phyloP scores from a whole-genome alignment of 2,113 vertebrate genomes.

The Phaethon lepturus region DNA sequence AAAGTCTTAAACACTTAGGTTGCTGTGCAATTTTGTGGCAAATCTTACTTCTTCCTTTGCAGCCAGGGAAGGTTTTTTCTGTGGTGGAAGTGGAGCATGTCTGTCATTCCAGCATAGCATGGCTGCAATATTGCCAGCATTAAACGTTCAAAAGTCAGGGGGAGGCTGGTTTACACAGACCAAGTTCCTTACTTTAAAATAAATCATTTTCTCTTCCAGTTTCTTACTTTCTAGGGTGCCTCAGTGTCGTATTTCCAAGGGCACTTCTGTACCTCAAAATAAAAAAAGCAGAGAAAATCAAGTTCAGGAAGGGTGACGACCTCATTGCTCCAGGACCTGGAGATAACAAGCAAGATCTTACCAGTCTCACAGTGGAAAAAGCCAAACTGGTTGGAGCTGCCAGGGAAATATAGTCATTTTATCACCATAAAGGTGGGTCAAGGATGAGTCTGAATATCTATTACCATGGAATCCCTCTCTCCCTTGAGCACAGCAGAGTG shows the following conservation, averaged over 20 bases:
- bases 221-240: not conserved
- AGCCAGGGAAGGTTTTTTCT: not conserved
- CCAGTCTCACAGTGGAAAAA: not conserved
- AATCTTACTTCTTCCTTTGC: slow-evolving; percentile 27
- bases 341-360: not conserved
- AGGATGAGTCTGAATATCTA: not conserved
- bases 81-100: not conserved
- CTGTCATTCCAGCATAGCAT: not conserved
- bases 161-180: not conserved
- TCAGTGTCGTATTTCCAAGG: not conserved
- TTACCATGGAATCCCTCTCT: not conserved
- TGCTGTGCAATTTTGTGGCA: slow-evolving; percentile 51
- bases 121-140: not conserved
- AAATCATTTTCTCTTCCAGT: not conserved
- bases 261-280: not conserved
- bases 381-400: not conserved
- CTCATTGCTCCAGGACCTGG: not conserved
- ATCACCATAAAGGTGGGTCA: not conserved
- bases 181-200: not conserved
- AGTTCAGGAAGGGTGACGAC: not conserved
- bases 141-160: not conserved
- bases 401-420: not conserved
- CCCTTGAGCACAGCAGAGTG: not conserved
- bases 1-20: slow-evolving; percentile 30
- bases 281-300: not conserved